Evolutionary conservation across 2,888 invertebrate genomes (phyloP).

Genomic region (Pelosia muscerda): DNA sequence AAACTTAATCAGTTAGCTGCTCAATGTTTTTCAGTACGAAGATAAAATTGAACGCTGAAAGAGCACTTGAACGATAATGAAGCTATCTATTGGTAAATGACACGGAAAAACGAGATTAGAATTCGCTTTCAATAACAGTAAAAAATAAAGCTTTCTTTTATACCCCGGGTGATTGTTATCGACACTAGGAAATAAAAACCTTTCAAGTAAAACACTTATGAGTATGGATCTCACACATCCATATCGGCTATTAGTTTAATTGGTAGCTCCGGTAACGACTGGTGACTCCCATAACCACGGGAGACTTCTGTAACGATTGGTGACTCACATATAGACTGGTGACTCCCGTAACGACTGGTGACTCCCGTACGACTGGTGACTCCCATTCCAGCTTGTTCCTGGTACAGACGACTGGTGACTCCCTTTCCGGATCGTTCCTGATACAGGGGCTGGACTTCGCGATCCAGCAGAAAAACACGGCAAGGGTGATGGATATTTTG

Average conservation of each 20-base stretch:
- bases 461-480: too few species aligned
- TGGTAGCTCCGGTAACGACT: too few species aligned
- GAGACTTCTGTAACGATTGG: too few species aligned
- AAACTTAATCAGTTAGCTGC: slow-evolving; percentile 1
- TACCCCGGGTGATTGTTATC: slow-evolving; percentile 30
- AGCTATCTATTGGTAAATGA: slow-evolving; percentile 55
- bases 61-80: slow-evolving; percentile 51
- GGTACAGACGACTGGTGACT: too few species aligned
- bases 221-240: not conserved
- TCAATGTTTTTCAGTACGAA: not conserved
- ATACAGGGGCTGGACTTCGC: too few species aligned
- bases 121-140: slow-evolving; percentile 51
- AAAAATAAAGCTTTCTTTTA: slow-evolving; percentile 47
- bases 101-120: slow-evolving; percentile 58
- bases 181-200: slow-evolving; percentile 26
- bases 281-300: too few species aligned
- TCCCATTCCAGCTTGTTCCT: too few species aligned
- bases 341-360: too few species aligned
- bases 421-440: too few species aligned
- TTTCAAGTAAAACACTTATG: slow-evolving; percentile 19
- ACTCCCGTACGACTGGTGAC: too few species aligned
- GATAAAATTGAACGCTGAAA: not conserved
- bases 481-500: too few species aligned
- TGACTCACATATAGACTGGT: too few species aligned
- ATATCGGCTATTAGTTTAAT: not conserved